Percentiles rank a stretch among this genome's conserved stretches.
Conservation (phyloP, 53 echinoderm and acorn worm species). For the Arbacia lixula region DNA sequence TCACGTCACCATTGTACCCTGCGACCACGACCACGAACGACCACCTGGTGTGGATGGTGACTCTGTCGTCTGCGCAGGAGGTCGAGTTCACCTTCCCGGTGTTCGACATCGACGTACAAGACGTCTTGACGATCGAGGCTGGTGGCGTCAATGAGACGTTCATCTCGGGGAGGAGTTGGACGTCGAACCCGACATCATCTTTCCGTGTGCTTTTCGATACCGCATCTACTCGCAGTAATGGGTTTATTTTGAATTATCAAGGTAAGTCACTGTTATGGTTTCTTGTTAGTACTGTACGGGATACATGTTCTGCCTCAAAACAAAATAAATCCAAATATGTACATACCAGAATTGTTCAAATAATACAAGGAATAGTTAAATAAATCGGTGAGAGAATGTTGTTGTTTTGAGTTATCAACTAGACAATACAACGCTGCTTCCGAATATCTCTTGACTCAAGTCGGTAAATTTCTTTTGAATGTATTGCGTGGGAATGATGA, state of each 20-base stretch:
- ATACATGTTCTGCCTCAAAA: too few species aligned
- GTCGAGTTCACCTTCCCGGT: constrained; percentile 9
- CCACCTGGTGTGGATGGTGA: constrained; percentile 11
- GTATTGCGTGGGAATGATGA: too few species aligned
- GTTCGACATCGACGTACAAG: neutral
- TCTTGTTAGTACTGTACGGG: too few species aligned
- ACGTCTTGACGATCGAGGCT: neutral
- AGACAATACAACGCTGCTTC: too few species aligned
- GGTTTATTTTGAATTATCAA: constrained; percentile 16
- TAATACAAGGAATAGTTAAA: too few species aligned
- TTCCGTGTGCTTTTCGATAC: constrained; percentile 5
- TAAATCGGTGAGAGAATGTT: too few species aligned
- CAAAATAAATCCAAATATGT: too few species aligned
- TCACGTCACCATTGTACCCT: constrained; percentile 25
- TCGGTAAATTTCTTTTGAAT: too few species aligned
- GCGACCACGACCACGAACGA: neutral
- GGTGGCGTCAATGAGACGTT: constrained; percentile 16
- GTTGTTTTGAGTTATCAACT: too few species aligned
- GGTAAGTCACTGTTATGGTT: too few species aligned
- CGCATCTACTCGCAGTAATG: neutral
- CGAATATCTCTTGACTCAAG: too few species aligned
- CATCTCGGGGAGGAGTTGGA: constrained; percentile 9
- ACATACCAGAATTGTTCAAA: too few species aligned
- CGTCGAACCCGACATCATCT: neutral
- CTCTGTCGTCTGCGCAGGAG: neutral